phyloP scores from a whole-genome alignment of 2,797 vertebrate genomes.

The Hoplostethus mediterraneus region DNA sequence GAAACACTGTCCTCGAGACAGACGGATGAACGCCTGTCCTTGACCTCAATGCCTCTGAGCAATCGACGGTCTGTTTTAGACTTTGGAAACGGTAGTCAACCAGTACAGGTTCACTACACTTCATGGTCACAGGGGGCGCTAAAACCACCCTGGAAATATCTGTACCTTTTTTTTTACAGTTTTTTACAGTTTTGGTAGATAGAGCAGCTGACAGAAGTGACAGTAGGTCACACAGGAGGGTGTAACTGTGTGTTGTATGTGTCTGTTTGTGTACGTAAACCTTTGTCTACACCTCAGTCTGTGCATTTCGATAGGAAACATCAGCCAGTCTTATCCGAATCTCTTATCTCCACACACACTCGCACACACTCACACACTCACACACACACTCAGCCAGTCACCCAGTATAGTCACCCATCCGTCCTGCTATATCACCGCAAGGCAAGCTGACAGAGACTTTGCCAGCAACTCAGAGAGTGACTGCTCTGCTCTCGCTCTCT shows the following conservation, averaged over 20 bases:
- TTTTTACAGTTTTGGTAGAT: neutral
- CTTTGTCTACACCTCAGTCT: constrained; percentile 18
- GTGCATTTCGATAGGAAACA: constrained; percentile 34
- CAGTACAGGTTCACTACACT: neutral
- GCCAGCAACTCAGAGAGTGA: constrained; percentile 26
- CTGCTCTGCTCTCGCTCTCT: neutral
- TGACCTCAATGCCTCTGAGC: constrained; percentile 3
- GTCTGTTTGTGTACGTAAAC: constrained; percentile 2
- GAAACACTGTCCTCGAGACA: neutral
- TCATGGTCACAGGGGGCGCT: too few relatives aligned
- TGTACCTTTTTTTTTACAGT: constrained; percentile 26
- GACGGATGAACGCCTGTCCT: neutral
- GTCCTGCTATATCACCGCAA: constrained; percentile 36
- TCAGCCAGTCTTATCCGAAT: constrained; percentile 36
- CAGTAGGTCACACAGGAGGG: constrained; percentile 9
- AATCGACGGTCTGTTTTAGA: neutral
- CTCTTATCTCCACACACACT: constrained; percentile 13
- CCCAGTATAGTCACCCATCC: constrained; percentile 23
- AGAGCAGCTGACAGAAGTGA: constrained; percentile 25
- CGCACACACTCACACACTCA: constrained; percentile 9
- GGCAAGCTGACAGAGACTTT: constrained; percentile 65
- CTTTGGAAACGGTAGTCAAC: neutral
- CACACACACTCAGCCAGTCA: constrained; percentile 19
- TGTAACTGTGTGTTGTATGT: too few relatives aligned
- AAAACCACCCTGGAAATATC: constrained; percentile 23